phyloP scores from a whole-genome alignment of 2,113 vertebrate genomes.

The Labrus mixtus region DNA sequence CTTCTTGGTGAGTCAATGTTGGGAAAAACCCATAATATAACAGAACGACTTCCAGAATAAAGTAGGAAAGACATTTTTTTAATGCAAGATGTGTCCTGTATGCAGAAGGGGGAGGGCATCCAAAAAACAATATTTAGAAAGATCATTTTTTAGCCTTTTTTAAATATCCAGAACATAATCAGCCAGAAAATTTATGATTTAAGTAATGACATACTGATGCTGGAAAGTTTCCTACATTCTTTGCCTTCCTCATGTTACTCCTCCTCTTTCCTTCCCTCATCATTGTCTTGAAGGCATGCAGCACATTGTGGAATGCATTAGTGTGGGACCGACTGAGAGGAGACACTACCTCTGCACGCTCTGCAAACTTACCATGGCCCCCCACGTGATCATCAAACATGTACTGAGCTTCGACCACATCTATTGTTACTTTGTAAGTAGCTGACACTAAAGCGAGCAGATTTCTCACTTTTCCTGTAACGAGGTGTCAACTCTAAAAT shows the following conservation, averaged over 20 bases:
- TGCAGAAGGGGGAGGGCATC: background rate
- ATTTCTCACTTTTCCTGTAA: too few relatives aligned
- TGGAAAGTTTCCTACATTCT: background rate
- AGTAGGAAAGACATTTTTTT: background rate
- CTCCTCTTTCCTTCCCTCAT: background rate
- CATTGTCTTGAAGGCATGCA: conserved; percentile 61
- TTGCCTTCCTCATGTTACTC: background rate
- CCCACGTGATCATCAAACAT: conserved; percentile 60
- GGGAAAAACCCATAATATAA: background rate
- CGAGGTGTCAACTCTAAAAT: too few relatives aligned
- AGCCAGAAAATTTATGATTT: background rate
- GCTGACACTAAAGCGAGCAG: background rate
- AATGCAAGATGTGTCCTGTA: too few relatives aligned
- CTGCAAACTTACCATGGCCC: conserved; percentile 47
- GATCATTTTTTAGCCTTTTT: too few relatives aligned
- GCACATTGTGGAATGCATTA: conserved; percentile 69
- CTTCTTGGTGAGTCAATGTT: conserved; percentile 70
- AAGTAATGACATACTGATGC: background rate
- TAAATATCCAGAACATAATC: too few relatives aligned
- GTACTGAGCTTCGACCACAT: conserved; percentile 78
- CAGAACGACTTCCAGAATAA: background rate
- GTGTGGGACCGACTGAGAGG: conserved; percentile 1
- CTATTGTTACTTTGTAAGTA: conserved; percentile 73
- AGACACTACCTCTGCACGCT: conserved; percentile 71
- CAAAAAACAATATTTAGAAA: too few relatives aligned